A percentile compares a stretch with the other conserved stretches of the same genome.
Evolutionary conservation across 2,797 vertebrate species (phyloP).

Genomic region (Echiichthys vipera): DNA sequence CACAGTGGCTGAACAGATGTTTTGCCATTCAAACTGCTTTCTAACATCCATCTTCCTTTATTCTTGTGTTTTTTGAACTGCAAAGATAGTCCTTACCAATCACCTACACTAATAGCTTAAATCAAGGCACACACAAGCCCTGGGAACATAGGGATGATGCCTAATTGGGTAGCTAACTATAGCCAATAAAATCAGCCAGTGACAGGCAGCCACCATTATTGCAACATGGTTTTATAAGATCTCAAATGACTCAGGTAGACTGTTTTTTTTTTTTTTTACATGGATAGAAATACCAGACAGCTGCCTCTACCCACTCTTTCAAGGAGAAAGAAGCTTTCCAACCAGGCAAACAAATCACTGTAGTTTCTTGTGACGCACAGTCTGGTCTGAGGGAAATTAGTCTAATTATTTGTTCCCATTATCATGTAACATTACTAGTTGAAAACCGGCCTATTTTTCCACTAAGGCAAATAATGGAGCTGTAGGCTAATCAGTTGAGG

Average conservation of each 20-base stretch:
- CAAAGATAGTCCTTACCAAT: no score
- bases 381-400: conserved; percentile 45
- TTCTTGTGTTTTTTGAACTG: no score
- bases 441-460: conserved; percentile 39
- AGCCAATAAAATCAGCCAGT: neutral
- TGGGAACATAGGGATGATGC: no score
- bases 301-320: conserved; percentile 6
- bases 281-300: conserved; percentile 12
- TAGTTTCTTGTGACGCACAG: conserved; percentile 33
- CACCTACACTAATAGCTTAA: no score
- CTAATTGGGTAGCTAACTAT: neutral
- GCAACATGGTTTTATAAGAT: neutral
- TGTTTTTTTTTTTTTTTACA: no score
- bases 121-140: no score
- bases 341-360: conserved; percentile 20
- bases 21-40: no score
- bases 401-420: conserved; percentile 59
- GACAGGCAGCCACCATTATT: no score
- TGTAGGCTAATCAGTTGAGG: conserved; percentile 31
- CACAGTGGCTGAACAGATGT: no score
- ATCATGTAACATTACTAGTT: conserved; percentile 36
- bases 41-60: no score
- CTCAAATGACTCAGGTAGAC: no score
- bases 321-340: neutral
- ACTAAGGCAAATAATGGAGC: conserved; percentile 48